These are phyloP conservation scores for Caenorhabditis afra DNA, from an alignment of 2,888 invertebrate species.

Conservation along the genomic window DNA sequence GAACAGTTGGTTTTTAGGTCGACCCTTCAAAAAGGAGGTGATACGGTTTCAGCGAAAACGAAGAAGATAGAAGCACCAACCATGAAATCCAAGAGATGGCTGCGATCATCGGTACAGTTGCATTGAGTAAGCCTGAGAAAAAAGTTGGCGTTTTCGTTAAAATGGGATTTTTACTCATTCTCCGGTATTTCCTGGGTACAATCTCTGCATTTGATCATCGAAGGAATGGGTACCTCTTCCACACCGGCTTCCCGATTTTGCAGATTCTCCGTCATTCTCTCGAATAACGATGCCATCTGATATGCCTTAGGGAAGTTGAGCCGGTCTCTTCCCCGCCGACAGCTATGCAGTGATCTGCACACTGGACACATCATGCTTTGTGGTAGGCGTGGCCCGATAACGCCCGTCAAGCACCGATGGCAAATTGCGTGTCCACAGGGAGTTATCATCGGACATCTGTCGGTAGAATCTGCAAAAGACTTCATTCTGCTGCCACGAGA, in stretches of 20 bases:
- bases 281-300: conserved; percentile 9
- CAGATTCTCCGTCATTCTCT: neutral
- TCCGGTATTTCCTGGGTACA: conserved; percentile 6
- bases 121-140: conserved; percentile 21
- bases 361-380: conserved; percentile 23
- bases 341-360: conserved; percentile 9
- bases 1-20: conserved; percentile 15
- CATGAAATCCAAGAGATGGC: conserved; percentile 19
- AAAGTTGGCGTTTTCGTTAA: neutral
- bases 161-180: neutral
- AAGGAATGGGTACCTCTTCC: neutral
- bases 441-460: conserved; percentile 4
- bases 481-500: too few relatives aligned
- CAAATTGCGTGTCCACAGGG: conserved; percentile 27
- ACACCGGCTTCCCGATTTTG: neutral
- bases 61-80: neutral
- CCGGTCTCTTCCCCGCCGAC: neutral
- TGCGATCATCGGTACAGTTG: neutral
- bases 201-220: neutral
- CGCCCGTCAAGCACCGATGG: neutral
- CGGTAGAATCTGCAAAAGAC: conserved; percentile 8
- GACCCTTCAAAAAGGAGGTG: conserved; percentile 8
- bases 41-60: neutral
- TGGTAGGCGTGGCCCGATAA: neutral
- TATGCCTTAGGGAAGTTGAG: conserved; percentile 13